A percentile compares a stretch with the other conserved stretches of the same genome.
These are phyloP conservation scores for Stigmatopora nigra DNA, from an alignment of 2,113 vertebrate species.

Conservation along the genomic window DNA sequence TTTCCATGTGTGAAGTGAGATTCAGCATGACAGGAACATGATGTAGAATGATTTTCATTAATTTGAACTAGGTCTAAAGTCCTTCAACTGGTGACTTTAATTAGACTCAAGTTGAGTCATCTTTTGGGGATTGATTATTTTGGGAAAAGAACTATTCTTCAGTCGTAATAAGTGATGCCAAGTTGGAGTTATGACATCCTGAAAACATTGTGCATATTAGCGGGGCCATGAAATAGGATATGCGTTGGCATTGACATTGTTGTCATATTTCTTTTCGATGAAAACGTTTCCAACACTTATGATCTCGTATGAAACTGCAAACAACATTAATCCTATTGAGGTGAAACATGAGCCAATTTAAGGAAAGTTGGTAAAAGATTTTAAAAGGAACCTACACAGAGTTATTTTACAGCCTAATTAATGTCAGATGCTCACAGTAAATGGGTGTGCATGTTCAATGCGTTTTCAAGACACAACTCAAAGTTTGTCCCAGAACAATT, in stretches of 20 bases:
- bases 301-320: slow-evolving; percentile 41
- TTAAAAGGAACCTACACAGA: slow-evolving; percentile 27
- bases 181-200: slow-evolving; percentile 64
- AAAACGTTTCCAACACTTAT: slow-evolving; percentile 40
- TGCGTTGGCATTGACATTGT: slow-evolving; percentile 21
- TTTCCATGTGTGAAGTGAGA: background rate
- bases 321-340: slow-evolving; percentile 43
- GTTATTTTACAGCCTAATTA: slow-evolving; percentile 55
- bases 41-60: background rate
- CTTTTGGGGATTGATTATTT: slow-evolving; percentile 60
- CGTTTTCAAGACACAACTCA: slow-evolving; percentile 45
- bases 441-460: slow-evolving; percentile 47
- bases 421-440: slow-evolving; percentile 58
- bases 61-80: background rate
- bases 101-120: background rate
- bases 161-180: slow-evolving; percentile 53
- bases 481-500: slow-evolving; percentile 43
- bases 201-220: slow-evolving; percentile 55
- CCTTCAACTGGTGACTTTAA: background rate
- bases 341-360: slow-evolving; percentile 36
- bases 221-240: slow-evolving; percentile 35
- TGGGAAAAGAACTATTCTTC: slow-evolving; percentile 49
- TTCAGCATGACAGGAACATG: background rate
- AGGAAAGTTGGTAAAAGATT: slow-evolving; percentile 27
- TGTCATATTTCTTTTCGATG: slow-evolving; percentile 46